Percentiles rank a stretch among this genome's conserved stretches.
These are phyloP conservation scores for Myotis davidii DNA, from an alignment of 2,113 vertebrate species.

Conservation along the genomic window DNA sequence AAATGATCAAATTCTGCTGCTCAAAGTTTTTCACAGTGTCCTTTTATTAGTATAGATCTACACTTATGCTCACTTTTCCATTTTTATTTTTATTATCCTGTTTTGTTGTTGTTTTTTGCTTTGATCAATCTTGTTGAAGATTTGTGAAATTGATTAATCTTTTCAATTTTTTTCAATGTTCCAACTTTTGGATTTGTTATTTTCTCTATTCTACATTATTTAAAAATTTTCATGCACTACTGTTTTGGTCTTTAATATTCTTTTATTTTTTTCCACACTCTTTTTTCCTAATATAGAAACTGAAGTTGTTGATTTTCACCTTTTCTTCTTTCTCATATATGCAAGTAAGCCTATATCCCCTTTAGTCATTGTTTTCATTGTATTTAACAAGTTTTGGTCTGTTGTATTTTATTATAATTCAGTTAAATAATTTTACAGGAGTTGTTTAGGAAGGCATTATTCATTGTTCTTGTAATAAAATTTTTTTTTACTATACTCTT, in stretches of 20 bases:
- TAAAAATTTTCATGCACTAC: not conserved
- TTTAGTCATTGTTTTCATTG: not conserved
- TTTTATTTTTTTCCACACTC: not conserved
- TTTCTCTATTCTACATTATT: not conserved
- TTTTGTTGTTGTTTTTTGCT: not conserved
- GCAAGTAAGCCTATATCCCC: fast-evolving
- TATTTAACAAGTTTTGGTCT: not conserved
- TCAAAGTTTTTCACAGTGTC: not conserved
- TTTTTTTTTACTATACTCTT: not conserved
- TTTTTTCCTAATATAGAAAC: not conserved
- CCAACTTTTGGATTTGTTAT: not conserved
- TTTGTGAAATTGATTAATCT: not conserved
- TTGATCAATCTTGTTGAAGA: not conserved
- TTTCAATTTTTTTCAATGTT: not conserved
- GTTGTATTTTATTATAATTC: not conserved
- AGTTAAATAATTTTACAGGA: not conserved
- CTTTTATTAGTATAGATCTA: not conserved
- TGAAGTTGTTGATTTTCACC: not conserved
- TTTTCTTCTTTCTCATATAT: not conserved
- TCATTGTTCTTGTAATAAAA: not conserved
- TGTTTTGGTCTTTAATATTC: not conserved
- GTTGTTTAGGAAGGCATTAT: not conserved
- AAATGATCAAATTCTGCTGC: not conserved
- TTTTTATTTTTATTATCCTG: not conserved
- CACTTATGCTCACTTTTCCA: not conserved